A percentile compares a stretch with the other conserved stretches of the same genome.
Conservation (phyloP, 2,888 invertebrate species). For the Luffia ferchaultella region DNA sequence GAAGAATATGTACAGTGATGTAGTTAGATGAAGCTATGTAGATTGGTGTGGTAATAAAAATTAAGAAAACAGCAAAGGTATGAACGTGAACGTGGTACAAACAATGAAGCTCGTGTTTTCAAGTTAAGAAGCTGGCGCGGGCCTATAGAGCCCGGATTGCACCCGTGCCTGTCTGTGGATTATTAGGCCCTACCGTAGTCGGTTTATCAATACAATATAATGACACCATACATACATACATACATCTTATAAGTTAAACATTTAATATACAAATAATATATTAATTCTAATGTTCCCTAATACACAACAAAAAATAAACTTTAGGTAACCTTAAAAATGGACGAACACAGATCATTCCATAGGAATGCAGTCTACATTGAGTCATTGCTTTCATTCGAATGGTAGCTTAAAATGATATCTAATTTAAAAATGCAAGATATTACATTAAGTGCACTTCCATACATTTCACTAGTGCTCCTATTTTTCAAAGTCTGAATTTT, state of each 20-base stretch:
- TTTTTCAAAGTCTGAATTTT: too few relatives aligned
- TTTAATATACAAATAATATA: conserved; percentile 37
- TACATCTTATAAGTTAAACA: not conserved
- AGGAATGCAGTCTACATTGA: conserved; percentile 61
- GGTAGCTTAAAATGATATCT: not conserved
- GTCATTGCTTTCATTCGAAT: conserved; percentile 52
- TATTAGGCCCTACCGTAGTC: too few relatives aligned
- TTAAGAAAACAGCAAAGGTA: too few relatives aligned
- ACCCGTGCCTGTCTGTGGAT: too few relatives aligned
- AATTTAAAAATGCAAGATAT: conserved; percentile 7
- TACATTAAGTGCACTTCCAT: conserved; percentile 52
- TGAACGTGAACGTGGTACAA: too few relatives aligned
- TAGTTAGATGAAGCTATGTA: too few relatives aligned
- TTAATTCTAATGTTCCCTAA: not conserved
- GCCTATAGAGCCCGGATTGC: too few relatives aligned
- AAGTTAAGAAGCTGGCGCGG: too few relatives aligned
- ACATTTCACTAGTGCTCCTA: conserved; percentile 25
- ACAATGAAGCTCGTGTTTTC: too few relatives aligned
- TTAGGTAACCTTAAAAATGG: conserved; percentile 45
- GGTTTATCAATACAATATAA: not conserved
- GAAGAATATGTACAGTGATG: too few relatives aligned
- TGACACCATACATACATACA: not conserved
- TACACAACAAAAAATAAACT: conserved; percentile 15
- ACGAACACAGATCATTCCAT: conserved; percentile 64
- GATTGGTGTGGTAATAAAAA: too few relatives aligned